Conservation (phyloP, 1,140 invertebrate genomes). For the Tyrophagus putrescentiae region DNA sequence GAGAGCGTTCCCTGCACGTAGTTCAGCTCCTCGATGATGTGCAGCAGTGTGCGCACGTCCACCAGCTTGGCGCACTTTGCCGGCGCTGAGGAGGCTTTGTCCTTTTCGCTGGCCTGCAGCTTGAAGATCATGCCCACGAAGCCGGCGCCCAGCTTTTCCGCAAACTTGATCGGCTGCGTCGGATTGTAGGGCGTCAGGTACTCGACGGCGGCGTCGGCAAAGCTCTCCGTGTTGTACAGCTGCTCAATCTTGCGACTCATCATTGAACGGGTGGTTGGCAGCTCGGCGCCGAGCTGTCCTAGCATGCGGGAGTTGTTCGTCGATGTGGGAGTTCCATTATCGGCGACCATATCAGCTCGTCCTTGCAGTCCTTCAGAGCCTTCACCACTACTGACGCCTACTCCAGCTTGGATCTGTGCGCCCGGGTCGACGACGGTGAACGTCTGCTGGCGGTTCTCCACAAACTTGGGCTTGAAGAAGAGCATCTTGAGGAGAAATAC, state of each 20-base stretch:
- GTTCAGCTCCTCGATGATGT: neutral
- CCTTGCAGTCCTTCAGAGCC: no score
- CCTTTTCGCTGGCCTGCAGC: neutral
- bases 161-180: neutral
- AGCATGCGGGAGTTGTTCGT: no score
- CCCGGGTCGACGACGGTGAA: neutral
- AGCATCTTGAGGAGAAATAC: constrained; percentile 7
- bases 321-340: no score
- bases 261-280: neutral
- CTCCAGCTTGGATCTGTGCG: neutral
- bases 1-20: neutral
- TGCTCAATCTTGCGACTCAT: neutral
- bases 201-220: neutral
- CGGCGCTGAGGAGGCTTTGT: neutral
- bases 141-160: neutral
- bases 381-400: no score
- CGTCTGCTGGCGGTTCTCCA: neutral
- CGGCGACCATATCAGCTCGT: no score
- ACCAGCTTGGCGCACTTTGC: neutral
- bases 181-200: neutral
- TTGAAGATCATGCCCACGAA: neutral
- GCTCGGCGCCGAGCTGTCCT: no score
- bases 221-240: neutral
- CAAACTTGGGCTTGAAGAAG: neutral
- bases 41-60: neutral